Evolutionary conservation across 1,140 invertebrate species (phyloP), one percentile per base, ranked within the genome.

Genomic region (Drosophila nebulosa): DNA sequence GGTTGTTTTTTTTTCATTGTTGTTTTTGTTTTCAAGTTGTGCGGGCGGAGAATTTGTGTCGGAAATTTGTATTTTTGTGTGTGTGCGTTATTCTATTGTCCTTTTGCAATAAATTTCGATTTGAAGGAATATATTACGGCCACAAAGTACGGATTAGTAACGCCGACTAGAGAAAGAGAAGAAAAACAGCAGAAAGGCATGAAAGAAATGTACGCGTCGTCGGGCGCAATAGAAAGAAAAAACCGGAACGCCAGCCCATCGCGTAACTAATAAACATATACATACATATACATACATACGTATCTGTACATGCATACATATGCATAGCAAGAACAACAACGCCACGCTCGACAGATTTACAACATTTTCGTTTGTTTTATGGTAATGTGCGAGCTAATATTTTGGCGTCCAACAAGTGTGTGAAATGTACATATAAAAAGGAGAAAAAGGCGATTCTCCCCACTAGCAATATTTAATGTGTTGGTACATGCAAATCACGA

Each of bases 331-430:
- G 26, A 55, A 55, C 52, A 55, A 55, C 52, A 55, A 55, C 52
- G 52, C 26, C 52, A 32, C 52, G 52, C 52, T 55, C 26, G 14
- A 55, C 52, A 18, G 52, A 55, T 55, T 55, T 55, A 55, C 22
- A 30, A 55, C 52, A 30, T 30, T 55, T 27, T 30, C 52, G 27
- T 55, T 55, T 55, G 52, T 55, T 55, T 55, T 55, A 55, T 30
- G 52, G 52, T 55, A 55, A 55, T 55, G 52, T 55, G 52, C 26
- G 52, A 55, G 27, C 52, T 55, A 55, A 55, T 32, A 55, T 55
- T 30, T 55, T 55, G 27, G 14, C 51, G 24, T 53, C 52, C 52
- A 55, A 55, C 52, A 55, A 55, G 52, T 55, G 52, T 55, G 52
- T 55, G 52, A 55, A 55, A 30, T 32, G 16, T 53, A 30, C n/a